Evolutionary conservation across 2,888 invertebrate species (phyloP).

Genomic region (Microplitis manilae): DNA sequence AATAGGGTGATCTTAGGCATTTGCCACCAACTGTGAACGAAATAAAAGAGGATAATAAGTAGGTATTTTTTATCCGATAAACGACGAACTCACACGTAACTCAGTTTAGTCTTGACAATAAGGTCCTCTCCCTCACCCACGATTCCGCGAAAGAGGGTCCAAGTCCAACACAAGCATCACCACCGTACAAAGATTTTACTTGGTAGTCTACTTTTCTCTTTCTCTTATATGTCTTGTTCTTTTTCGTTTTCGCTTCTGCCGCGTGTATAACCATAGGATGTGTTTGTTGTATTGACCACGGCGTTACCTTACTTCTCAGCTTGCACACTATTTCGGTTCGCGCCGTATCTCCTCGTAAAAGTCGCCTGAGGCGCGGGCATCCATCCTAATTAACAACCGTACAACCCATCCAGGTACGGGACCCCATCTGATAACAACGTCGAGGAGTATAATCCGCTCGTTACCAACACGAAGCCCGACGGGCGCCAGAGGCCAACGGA

Average conservation of each 20-base stretch:
- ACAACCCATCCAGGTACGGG: slow-evolving; percentile 64
- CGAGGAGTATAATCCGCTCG: slow-evolving; percentile 67
- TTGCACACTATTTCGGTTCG: slow-evolving; percentile 65
- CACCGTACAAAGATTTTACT: not conserved
- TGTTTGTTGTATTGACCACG: slow-evolving; percentile 42
- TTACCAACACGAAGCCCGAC: slow-evolving; percentile 66
- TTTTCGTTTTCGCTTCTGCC: slow-evolving; percentile 1
- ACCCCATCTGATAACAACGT: slow-evolving; percentile 64
- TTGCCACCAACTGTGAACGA: not conserved
- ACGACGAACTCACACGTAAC: not conserved
- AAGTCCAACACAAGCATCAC: not conserved
- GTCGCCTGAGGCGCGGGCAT: slow-evolving; percentile 70
- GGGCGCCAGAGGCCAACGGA: slow-evolving; percentile 28
- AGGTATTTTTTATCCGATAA: not conserved
- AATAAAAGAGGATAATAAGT: not conserved
- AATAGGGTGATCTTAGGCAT: not conserved
- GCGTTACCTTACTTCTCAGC: slow-evolving; percentile 33
- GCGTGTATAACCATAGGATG: not conserved
- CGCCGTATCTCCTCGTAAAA: slow-evolving; percentile 69
- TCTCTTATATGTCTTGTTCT: not conserved
- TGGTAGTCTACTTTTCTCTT: not conserved
- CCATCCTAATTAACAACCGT: slow-evolving; percentile 71
- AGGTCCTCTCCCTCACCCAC: slow-evolving; percentile 47
- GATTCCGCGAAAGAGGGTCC: slow-evolving; percentile 62
- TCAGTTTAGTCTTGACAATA: slow-evolving; percentile 1